A percentile compares a stretch with the other conserved stretches of the same genome.
These are phyloP conservation scores for Holothuria scabra DNA, from an alignment of 53 echinoderm and acorn worm genomes.

Conservation along the genomic window DNA sequence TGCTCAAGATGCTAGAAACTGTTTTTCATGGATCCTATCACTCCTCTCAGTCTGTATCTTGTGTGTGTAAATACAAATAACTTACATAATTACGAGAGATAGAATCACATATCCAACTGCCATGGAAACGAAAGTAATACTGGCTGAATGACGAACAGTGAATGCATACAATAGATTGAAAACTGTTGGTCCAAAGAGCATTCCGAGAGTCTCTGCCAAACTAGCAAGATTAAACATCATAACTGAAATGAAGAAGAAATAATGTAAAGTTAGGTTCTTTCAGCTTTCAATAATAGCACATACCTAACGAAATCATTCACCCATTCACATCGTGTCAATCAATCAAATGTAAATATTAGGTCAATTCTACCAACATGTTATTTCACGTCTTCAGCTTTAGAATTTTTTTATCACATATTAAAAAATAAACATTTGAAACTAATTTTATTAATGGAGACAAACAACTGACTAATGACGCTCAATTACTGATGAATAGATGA, in stretches of 20 bases:
- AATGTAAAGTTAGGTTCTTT: neutral
- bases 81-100: slow-evolving; percentile 33
- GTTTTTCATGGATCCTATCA: too few relatives aligned
- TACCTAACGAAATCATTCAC: neutral
- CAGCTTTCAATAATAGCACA: neutral
- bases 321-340: too few relatives aligned
- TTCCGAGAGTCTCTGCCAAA: slow-evolving; percentile 33
- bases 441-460: too few relatives aligned
- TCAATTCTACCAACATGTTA: too few relatives aligned
- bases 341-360: too few relatives aligned
- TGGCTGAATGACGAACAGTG: slow-evolving; percentile 29
- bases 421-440: too few relatives aligned
- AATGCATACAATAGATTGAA: slow-evolving; percentile 36
- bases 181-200: slow-evolving; percentile 29
- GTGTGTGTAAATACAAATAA: neutral
- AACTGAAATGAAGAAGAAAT: neutral
- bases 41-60: too few relatives aligned
- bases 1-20: too few relatives aligned
- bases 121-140: slow-evolving; percentile 33
- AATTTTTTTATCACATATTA: too few relatives aligned
- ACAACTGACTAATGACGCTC: too few relatives aligned
- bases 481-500: too few relatives aligned
- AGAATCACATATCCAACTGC: slow-evolving; percentile 21
- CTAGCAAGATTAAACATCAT: slow-evolving; percentile 21
- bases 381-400: too few relatives aligned